Evolutionary conservation across 2,888 invertebrate genomes (phyloP).

Genomic region (Nemapogon koenigi): DNA sequence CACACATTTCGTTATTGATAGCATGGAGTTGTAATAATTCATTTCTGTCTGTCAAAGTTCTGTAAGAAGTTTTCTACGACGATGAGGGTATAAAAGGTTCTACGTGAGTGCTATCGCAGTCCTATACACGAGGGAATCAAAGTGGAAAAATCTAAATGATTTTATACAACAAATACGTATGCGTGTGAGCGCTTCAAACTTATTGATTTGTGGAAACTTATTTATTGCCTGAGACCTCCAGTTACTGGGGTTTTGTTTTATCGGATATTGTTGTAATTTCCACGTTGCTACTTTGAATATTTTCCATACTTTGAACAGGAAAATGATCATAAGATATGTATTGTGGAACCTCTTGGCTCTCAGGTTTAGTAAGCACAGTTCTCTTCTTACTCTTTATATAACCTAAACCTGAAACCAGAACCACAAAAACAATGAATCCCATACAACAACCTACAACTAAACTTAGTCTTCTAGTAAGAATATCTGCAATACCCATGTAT

Average conservation of each 20-base stretch:
- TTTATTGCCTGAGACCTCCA: not conserved
- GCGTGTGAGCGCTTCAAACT: no score
- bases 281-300: slow-evolving; percentile 43
- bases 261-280: slow-evolving; percentile 53
- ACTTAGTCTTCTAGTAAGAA: slow-evolving; percentile 81
- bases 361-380: slow-evolving; percentile 75
- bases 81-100: slow-evolving; percentile 35
- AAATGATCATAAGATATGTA: slow-evolving; percentile 77
- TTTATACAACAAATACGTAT: no score
- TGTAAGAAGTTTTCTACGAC: slow-evolving; percentile 31
- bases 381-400: slow-evolving; percentile 87
- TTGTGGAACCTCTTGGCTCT: slow-evolving; percentile 74
- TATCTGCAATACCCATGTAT: slow-evolving; percentile 74
- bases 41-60: slow-evolving; percentile 40
- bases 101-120: slow-evolving; percentile 29
- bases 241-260: slow-evolving; percentile 36
- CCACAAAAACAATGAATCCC: slow-evolving; percentile 85
- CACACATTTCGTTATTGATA: slow-evolving; percentile 46
- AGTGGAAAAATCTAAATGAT: slow-evolving; percentile 24
- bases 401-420: slow-evolving; percentile 82
- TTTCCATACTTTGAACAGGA: slow-evolving; percentile 36
- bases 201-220: no score
- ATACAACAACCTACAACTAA: slow-evolving; percentile 87
- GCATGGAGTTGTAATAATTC: slow-evolving; percentile 43
- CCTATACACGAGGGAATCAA: slow-evolving; percentile 32